Base-by-base conservation (phyloP, 2,888 invertebrate genomes). In the Eilema depressum region DNA sequence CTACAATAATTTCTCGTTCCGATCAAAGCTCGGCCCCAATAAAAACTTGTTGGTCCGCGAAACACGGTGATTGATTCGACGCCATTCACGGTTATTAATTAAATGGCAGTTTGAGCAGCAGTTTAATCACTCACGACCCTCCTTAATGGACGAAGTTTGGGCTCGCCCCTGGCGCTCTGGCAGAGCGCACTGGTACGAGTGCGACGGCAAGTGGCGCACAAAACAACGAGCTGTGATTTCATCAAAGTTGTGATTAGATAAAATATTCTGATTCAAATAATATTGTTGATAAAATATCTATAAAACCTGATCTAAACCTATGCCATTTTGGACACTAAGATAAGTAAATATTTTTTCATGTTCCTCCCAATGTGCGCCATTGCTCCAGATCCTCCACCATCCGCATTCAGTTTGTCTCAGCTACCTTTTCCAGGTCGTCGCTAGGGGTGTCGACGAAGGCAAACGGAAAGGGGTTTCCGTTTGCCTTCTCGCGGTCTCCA, bases 31-130 rank as follows among this genome's bases (percentile, higher is more conserved):
- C 57, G 28, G 30, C 14, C 37, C 63, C 74, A 59, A 30, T 69
- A 70, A 62, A 61, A 70, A 71, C 61, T 77, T 70, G 71, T 53
- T 70, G 66, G 69, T 68, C 63, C 67, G 53, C 70, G 64, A 66
- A 71, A 68, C 68, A 53, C n/a, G 7, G 72, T 76, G 76, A 80
- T 81, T 80, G 75, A 81, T 80, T 76, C 64, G 41, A 33, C 62
- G 47, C 63, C 74, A 71, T 73, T 75, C 66, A 67, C 62, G 66
- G 26, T 76, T 74, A 78, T 78, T 74, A 73, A 78, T 80, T 64
- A 72, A 73, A 69, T 69, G 78, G 75, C 75, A 80, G 64, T 74
- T 77, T 41, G 68, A 76, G 72, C 69, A 65, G 68, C 70, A 77
- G 68, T 79, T 73, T 76, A 74, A 74, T 74, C 77, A 71, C 69